phyloP scores from a whole-genome alignment of 1,140 invertebrate genomes.

The Brachionus plicatilis region DNA sequence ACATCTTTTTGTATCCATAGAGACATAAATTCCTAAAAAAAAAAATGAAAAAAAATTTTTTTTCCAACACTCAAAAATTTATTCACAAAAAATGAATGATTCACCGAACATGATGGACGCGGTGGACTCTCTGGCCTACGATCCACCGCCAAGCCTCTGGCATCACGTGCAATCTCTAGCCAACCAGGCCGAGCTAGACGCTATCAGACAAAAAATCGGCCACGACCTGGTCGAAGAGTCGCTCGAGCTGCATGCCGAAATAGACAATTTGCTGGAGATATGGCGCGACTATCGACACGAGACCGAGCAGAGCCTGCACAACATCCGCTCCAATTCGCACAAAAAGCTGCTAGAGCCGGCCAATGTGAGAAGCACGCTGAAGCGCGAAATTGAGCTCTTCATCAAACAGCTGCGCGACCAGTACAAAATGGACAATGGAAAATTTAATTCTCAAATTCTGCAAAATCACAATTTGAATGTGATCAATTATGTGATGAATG shows the following conservation, averaged over 20 bases:
- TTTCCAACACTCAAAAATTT: too few relatives aligned
- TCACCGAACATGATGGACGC: not conserved
- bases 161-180: constrained; percentile 1
- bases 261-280: constrained; percentile 12
- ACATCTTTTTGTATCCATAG: too few relatives aligned
- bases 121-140: not conserved
- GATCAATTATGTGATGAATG: constrained; percentile 25
- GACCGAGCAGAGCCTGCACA: not conserved
- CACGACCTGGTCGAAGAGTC: not conserved
- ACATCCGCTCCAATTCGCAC: not conserved
- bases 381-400: constrained; percentile 19
- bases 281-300: constrained; percentile 26
- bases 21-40: too few relatives aligned
- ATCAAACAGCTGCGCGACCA: constrained; percentile 1
- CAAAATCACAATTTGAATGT: constrained; percentile 33
- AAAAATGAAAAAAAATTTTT: too few relatives aligned
- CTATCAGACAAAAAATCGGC: not conserved
- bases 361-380: not conserved
- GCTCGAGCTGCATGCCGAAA: constrained; percentile 5
- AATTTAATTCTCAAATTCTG: not conserved
- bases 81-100: not conserved
- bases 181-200: not conserved
- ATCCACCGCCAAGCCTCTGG: constrained; percentile 22
- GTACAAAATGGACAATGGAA: not conserved
- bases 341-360: constrained; percentile 11